These are phyloP conservation scores for Ictidomys tridecemlineatus DNA, from an alignment of 2,113 vertebrate species.

Conservation along the genomic window DNA sequence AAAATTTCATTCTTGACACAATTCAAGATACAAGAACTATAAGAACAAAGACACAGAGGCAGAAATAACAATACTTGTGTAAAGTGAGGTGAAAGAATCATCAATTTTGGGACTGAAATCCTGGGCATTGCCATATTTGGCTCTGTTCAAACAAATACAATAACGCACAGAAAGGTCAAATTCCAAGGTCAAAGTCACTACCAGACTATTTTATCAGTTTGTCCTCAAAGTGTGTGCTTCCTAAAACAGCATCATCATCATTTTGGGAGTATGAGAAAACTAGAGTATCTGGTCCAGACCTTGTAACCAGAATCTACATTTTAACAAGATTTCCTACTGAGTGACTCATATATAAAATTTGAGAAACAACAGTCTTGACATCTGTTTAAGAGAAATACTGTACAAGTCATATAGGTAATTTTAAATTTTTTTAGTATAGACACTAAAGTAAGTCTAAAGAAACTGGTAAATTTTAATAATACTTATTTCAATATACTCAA, in stretches of 20 bases:
- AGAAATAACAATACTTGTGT: background rate
- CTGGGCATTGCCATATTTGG: background rate
- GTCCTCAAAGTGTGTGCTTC: background rate
- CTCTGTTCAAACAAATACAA: slow-evolving; percentile 2
- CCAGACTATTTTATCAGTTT: background rate
- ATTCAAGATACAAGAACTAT: background rate
- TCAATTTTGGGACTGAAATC: background rate
- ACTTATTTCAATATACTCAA: slow-evolving; percentile 30
- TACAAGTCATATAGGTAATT: background rate
- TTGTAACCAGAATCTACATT: background rate
- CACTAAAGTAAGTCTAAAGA: slow-evolving; percentile 4
- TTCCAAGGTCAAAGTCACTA: background rate
- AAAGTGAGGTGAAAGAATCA: background rate
- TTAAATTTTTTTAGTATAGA: background rate
- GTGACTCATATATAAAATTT: background rate
- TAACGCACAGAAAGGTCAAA: slow-evolving; percentile 4
- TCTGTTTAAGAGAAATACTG: background rate
- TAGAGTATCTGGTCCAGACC: background rate
- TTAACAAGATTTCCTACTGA: background rate
- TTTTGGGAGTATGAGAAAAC: background rate
- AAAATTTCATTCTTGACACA: slow-evolving; percentile 20
- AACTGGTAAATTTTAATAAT: background rate
- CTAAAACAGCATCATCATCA: background rate
- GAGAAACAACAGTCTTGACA: slow-evolving; percentile 4
- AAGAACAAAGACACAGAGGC: slow-evolving; percentile 5